Conservation (phyloP, 1,140 invertebrate genomes). For the Globodera rostochiensis region DNA sequence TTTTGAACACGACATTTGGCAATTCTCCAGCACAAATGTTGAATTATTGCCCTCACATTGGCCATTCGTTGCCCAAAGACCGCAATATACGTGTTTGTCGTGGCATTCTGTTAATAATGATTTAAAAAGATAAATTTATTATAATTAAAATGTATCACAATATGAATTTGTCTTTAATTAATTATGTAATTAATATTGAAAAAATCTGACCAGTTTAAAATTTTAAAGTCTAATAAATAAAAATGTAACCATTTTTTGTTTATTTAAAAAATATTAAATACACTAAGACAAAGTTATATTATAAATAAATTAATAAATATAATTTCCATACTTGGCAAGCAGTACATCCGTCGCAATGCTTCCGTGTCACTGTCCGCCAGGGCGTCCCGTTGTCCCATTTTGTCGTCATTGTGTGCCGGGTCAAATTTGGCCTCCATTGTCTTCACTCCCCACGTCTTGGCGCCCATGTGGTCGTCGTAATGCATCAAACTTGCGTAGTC, state of each 20-base stretch:
- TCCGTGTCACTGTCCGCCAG: slow-evolving; percentile 43
- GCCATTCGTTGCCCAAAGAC: slow-evolving; percentile 50
- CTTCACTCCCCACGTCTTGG: slow-evolving; percentile 34
- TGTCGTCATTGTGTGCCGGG: slow-evolving; percentile 38
- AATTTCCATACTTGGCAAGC: slow-evolving; percentile 35
- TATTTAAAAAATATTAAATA: too few species aligned
- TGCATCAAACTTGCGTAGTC: slow-evolving; percentile 58
- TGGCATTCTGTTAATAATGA: slow-evolving; percentile 34
- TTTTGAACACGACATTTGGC: background rate
- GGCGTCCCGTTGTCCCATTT: slow-evolving; percentile 56
- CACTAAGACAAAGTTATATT: too few species aligned
- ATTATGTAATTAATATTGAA: too few species aligned
- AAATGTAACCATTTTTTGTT: too few species aligned
- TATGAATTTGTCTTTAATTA: too few species aligned
- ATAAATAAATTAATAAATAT: too few species aligned
- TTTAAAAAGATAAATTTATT: background rate
- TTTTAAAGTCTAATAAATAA: too few species aligned
- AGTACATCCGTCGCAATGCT: slow-evolving; percentile 60
- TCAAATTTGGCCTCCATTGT: slow-evolving; percentile 54
- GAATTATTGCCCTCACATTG: slow-evolving; percentile 26
- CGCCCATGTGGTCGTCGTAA: slow-evolving; percentile 40
- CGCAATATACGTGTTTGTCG: slow-evolving; percentile 61
- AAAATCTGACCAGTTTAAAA: too few species aligned
- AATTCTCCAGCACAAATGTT: background rate
- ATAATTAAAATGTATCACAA: background rate